phyloP scores from a whole-genome alignment of 2,113 vertebrate species.

The Pardalotus punctatus region DNA sequence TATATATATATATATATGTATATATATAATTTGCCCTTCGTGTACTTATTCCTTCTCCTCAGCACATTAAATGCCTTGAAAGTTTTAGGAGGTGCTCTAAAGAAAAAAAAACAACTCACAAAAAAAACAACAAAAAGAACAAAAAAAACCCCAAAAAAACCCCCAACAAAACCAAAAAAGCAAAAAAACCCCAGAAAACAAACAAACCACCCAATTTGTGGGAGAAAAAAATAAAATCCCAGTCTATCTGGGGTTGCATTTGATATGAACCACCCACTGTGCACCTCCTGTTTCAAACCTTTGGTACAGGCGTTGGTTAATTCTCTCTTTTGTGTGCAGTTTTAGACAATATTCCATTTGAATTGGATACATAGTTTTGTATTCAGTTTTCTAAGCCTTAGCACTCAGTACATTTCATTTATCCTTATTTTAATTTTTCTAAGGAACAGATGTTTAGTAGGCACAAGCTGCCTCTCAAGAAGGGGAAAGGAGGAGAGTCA shows the following conservation, averaged over 20 bases:
- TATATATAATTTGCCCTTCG: not conserved
- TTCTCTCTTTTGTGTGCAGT: not conserved
- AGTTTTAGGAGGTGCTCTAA: not conserved
- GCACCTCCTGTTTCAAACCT: not conserved
- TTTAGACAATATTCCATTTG: not conserved
- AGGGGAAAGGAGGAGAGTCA: not conserved
- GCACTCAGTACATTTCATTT: not conserved
- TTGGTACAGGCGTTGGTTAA: not conserved
- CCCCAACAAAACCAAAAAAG: not conserved
- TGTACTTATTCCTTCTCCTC: not conserved
- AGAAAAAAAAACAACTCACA: not conserved
- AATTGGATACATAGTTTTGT: not conserved
- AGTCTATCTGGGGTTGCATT: not conserved
- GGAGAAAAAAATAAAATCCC: not conserved
- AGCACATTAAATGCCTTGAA: not conserved
- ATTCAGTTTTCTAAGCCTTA: not conserved
- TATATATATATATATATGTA: not conserved
- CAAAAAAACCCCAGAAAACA: no score
- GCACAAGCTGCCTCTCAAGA: not conserved
- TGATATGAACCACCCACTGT: not conserved
- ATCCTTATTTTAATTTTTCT: not conserved
- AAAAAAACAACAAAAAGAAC: no score
- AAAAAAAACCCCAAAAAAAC: no score
- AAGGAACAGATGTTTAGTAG: conserved; percentile 6
- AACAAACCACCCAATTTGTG: rapidly evolving